Evolutionary conservation across 2,797 vertebrate species (phyloP), one percentile per base, ranked within the genome.

Genomic region (Eulemur rubriventer): DNA sequence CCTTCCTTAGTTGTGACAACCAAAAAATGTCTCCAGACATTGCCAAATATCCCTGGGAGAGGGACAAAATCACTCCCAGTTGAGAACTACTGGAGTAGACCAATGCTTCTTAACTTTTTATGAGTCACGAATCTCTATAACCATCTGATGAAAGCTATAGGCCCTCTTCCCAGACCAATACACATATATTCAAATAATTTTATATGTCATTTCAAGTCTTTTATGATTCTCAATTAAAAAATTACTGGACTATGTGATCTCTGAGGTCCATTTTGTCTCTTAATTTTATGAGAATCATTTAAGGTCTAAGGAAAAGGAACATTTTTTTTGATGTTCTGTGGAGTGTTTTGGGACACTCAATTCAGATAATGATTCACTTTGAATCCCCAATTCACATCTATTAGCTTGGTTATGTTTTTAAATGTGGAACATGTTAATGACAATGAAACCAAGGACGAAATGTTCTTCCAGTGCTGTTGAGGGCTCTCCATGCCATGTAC

Each of bases 341-440:
- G 79, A 81, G 48, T 83, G 46, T 97, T 97, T 97, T 22, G 43
- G 73, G 52, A 86, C 0, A 2, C 61, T 85, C 30, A 65, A 30
- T 86, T 86, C 85, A 91, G 79, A 76, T 85, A 95, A 94, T 94
- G 87, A 95, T 94, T 97, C 52, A 93, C 38, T 91, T 89, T 97
- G 79, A 61, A 88, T 92, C 70, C 67, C 63, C 88, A 86, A 97
- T 97, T 96, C 78, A 80, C 61, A 95, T 89, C 78, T 94, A 95
- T 95, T 94, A 96, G 75, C 69, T 93, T 89, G 57, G 78, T 88
- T 92, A 76, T 89, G 95, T 83, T 93, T 93, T 97, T 93, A 96
- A 93, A 55, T 91, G 86, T 85, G 55, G 82, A 93, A 93, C 89
- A 90, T 80, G 83, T 95, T 96, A 95, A 89, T 96, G 82, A 95